Base-by-base conservation (phyloP, 1,140 invertebrate genomes). In the Drosophila seguyi region DNA sequence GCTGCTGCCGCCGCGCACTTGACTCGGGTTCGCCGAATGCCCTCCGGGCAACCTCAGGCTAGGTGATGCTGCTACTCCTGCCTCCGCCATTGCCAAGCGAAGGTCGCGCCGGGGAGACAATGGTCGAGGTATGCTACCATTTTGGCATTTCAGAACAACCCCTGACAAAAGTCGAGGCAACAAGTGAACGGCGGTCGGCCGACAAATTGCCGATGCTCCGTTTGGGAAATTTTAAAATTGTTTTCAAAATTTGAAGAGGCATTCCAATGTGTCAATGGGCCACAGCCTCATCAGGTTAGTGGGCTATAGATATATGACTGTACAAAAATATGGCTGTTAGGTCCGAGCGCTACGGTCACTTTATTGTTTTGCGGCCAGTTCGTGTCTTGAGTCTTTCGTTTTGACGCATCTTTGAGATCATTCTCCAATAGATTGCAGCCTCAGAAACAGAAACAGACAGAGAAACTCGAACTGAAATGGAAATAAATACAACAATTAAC, bases 311-410 rank as follows among this genome's bases (percentile, higher is more conserved):
- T 52, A 38, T 10, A 22, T 47, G 42, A 36, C 38, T 50, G 41
- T 65, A 56, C 72, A 59, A 57, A 78, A 74, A 79, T 75, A 68
- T 60, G 60, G 75, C 59, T 59, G 63, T 75, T 53, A 47, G 44
- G 44, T 10, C 44, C 42, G 20, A 45, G 42, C 42, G 20, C 20
- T 45, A 52, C 22, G 39, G 41, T 52, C 62, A 55, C 14, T 38
- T 44, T 34, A 44, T 59, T 61, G 61, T 61, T 52, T 39, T 25
- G 27, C 20, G 29, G n/a, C 45, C 34, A 90, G 84, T 88, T 88
- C 85, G 84, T 88, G 85, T 72, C 77, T 90, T 88, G 55, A 81
- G 48, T 90, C 85, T 78, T 90, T 90, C 77, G 85, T 71, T 71
- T 53, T 84, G 75, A 63, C 71, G 81, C 81, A 75, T 82, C 48